phyloP scores from a whole-genome alignment of 2,888 invertebrate genomes.

The Platynereis dumerilii region DNA sequence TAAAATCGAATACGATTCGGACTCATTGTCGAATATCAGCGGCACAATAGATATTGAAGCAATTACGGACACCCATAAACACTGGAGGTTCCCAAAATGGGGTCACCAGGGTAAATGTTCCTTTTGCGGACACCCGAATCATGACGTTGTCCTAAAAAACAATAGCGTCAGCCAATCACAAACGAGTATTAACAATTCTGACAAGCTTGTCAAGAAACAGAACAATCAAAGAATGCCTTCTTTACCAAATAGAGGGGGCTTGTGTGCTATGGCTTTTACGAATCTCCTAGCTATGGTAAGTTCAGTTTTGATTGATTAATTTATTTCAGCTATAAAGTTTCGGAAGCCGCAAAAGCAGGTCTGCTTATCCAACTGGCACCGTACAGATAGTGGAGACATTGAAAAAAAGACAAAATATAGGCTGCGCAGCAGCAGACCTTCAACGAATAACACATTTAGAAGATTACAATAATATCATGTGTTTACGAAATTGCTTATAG shows the following conservation, averaged over 20 bases:
- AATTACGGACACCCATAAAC: constrained; percentile 3
- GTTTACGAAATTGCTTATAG: too few relatives aligned
- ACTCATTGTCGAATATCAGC: neutral
- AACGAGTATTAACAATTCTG: neutral
- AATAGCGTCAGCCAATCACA: neutral
- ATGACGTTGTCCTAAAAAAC: neutral
- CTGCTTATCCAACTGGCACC: too few relatives aligned
- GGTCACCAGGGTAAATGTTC: neutral
- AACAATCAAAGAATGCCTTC: constrained; percentile 3
- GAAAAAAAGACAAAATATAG: too few relatives aligned
- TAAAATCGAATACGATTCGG: neutral
- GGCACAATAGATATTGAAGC: neutral
- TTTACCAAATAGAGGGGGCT: neutral
- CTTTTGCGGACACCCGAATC: neutral
- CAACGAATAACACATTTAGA: too few relatives aligned
- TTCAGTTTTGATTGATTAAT: too few relatives aligned
- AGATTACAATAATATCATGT: too few relatives aligned
- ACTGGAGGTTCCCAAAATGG: constrained; percentile 10
- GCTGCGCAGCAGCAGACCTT: too few relatives aligned
- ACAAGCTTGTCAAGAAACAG: neutral
- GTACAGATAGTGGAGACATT: too few relatives aligned
- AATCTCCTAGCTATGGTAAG: constrained; percentile 4
- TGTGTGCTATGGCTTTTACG: constrained; percentile 4
- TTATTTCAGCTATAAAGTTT: too few relatives aligned
- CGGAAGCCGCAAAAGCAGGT: too few relatives aligned